These are phyloP conservation scores for Tryphoninae sp. DNA, from an alignment of 2,888 invertebrate genomes.

Conservation along the genomic window DNA sequence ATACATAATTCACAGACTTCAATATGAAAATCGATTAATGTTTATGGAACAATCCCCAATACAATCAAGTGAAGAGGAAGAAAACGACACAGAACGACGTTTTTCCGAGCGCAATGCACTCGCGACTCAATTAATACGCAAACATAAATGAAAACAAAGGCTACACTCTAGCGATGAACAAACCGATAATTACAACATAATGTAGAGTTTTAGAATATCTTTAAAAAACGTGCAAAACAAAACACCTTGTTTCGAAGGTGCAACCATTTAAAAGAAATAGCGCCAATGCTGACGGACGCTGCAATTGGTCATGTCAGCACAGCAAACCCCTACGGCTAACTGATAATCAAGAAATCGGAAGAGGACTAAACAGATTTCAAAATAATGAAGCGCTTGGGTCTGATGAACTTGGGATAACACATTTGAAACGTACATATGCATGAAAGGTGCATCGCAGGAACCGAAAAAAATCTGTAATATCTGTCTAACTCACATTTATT, in stretches of 20 bases:
- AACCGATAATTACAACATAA: constrained; percentile 35
- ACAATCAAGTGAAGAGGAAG: constrained; percentile 20
- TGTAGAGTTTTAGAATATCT: constrained; percentile 34
- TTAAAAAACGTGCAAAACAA: constrained; percentile 25
- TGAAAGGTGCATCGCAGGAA: constrained; percentile 14
- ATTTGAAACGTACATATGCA: constrained; percentile 20
- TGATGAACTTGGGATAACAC: background rate
- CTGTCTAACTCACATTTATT: constrained; percentile 24
- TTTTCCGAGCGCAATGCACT: constrained; percentile 2
- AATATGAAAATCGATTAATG: constrained; percentile 30
- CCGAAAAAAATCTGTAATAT: constrained; percentile 20
- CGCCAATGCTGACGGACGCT: background rate
- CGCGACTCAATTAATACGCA: constrained; percentile 16
- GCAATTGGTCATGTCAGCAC: constrained; percentile 14
- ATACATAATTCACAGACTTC: constrained; percentile 7
- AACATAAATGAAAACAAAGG: constrained; percentile 34
- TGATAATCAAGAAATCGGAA: constrained; percentile 20
- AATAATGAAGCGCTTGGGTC: constrained; percentile 19
- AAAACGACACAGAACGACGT: constrained; percentile 26
- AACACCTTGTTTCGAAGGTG: constrained; percentile 23
- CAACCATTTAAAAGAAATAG: constrained; percentile 22
- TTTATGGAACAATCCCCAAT: constrained; percentile 18
- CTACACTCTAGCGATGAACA: constrained; percentile 27
- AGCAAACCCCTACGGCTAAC: constrained; percentile 21
- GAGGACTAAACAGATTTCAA: constrained; percentile 23